Evolutionary conservation across 2,888 invertebrate species (phyloP).

Genomic region (Ormyrus rosae): DNA sequence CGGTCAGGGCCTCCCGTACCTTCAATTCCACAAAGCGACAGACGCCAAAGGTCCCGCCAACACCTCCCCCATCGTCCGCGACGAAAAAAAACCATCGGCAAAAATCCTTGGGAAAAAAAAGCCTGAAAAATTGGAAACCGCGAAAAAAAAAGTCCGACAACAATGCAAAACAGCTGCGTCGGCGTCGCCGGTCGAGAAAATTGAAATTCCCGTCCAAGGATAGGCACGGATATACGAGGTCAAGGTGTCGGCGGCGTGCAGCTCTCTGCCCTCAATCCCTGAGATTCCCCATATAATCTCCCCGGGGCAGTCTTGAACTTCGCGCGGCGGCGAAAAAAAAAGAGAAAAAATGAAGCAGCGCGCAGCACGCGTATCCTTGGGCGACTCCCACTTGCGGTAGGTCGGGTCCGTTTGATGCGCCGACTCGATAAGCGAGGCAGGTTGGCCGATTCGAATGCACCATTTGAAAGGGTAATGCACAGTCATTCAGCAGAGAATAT

Average conservation of each 20-base stretch:
- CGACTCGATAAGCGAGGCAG: no score
- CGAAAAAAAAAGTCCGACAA: not conserved
- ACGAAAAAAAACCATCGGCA: not conserved
- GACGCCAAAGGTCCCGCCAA: constrained; percentile 35
- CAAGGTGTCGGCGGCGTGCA: constrained; percentile 46
- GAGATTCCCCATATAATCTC: constrained; percentile 50
- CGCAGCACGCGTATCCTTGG: constrained; percentile 34
- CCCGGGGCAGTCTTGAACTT: constrained; percentile 53
- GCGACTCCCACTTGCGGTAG: no score
- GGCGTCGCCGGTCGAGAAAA: constrained; percentile 5
- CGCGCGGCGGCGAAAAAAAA: constrained; percentile 5
- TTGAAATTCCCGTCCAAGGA: constrained; percentile 45
- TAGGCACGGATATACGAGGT: constrained; percentile 48
- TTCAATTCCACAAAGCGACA: constrained; percentile 44
- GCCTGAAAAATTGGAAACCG: not conserved
- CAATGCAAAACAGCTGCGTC: not conserved
- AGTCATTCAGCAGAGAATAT: no score
- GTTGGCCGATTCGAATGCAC: no score
- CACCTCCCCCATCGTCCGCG: not conserved
- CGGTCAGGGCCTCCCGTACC: constrained; percentile 46
- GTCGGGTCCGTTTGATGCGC: no score
- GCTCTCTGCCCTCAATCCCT: constrained; percentile 45
- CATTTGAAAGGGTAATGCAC: no score
- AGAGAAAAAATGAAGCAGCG: constrained; percentile 51
- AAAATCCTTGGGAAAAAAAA: not conserved